Evolutionary conservation across 2,888 invertebrate genomes (phyloP), one percentile per base, ranked within the genome.

Genomic region (Spilosoma lubricipeda): DNA sequence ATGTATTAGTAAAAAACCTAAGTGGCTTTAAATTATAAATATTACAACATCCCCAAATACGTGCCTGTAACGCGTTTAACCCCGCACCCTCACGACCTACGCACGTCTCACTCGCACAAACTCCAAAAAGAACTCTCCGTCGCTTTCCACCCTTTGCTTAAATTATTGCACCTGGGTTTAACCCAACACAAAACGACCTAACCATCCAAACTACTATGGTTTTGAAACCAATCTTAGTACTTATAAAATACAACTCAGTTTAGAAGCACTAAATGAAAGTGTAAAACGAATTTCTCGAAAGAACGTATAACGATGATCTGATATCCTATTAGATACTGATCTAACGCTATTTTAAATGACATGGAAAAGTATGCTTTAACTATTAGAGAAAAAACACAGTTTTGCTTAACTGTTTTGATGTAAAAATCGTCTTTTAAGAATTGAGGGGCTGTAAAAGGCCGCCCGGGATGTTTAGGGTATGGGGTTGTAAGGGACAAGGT

Each of bases 31-130:
- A 66, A 36, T 39, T 66, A 66, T 0, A 66, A 23, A 66, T 66
- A 42, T 63, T 70, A 45, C 33, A 68, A 13, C 23, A 63, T 18
- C 27, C 76, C 80, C 71, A 11, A 91, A 69, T 93, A 71, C 93
- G 85, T 33, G 90, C 89, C 95, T 94, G 95, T 78, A 79, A 84
- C 92, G 93, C 93, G 92, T 94, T 93, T 92, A 91, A 92, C 94
- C 93, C 82, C 93, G 92, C 94, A 93, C 93, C 92, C 94, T 90
- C 91, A 90, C 94, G 91, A 91, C 93, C 93, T 95, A 95, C 95
- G 95, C 95, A 95, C 92, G 89, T 95, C 95, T 95, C 95, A 94
- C 95, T 95, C 95, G 93, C 95, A 95, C 95, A 93, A 95, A 95
- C 93, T 94, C 92, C 93, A 95, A 95, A 95, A 95, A 95, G 95